Conservation (phyloP, 2,888 invertebrate species). For the Deilephila elpenor region DNA sequence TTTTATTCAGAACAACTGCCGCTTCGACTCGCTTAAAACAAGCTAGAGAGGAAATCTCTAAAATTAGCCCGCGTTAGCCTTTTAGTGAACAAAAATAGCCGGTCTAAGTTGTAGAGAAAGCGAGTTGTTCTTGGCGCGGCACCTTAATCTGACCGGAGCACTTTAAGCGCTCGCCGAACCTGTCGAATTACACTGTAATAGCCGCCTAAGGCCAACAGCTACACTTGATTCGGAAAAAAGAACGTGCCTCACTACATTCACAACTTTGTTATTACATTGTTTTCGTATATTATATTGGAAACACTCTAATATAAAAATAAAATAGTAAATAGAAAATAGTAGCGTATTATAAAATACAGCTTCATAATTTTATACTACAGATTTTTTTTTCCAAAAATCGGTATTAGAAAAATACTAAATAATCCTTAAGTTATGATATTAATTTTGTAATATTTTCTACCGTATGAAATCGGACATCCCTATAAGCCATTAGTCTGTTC, state of each 20-base stretch:
- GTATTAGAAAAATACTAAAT: too few species aligned
- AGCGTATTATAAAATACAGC: not conserved
- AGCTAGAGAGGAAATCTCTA: not conserved
- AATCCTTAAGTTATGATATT: too few species aligned
- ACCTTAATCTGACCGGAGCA: conserved; percentile 28
- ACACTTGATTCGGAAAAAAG: conserved; percentile 12
- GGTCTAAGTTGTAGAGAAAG: conserved; percentile 29
- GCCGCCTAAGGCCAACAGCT: conserved; percentile 19
- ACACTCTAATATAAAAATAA: too few species aligned
- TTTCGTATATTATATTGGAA: not conserved
- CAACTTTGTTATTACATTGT: not conserved
- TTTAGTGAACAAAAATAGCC: conserved; percentile 30
- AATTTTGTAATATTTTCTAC: too few species aligned
- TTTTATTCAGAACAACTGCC: not conserved
- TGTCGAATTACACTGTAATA: conserved; percentile 25
- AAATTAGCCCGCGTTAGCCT: conserved; percentile 24
- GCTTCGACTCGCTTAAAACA: conserved; percentile 10
- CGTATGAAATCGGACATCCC: not conserved
- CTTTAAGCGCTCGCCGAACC: conserved; percentile 26
- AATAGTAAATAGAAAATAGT: not conserved
- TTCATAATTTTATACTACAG: too few species aligned
- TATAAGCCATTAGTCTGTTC: not conserved
- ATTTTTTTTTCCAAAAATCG: too few species aligned
- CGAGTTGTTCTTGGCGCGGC: conserved; percentile 22
- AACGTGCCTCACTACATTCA: not conserved